Evolutionary conservation across 2,888 invertebrate genomes (phyloP), one percentile per base, ranked within the genome.

Genomic region (Drosophila diplacantha): DNA sequence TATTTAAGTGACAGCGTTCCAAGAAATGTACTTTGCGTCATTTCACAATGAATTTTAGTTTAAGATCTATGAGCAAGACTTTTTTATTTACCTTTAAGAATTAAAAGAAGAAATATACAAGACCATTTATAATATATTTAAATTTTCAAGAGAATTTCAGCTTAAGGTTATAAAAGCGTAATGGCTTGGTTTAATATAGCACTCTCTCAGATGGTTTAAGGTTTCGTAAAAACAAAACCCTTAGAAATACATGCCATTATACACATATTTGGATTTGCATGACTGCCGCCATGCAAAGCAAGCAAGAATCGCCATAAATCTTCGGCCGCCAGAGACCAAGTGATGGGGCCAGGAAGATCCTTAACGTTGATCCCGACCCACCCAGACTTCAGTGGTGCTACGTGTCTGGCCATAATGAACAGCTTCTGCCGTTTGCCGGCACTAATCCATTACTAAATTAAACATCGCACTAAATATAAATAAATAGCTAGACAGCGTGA

Each of bases 381-480:
- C 22, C 29, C 9, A 29, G 16, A 34, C 26, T 47, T 29, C 37
- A 20, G 35, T 20, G 20, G 29, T 22, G 39, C 62, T 71, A 81
- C 84, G 85, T 85, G 85, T 84, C 83, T 84, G 75, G 65, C 66
- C 84, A 77, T 84, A 83, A 79, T 76, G 80, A 76, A 74, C 65
- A 58, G 66, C 66, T 66, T 58, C 35, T 44, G 29, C 44, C 51
- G 41, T 49, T 50, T 32, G 60, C 60, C 51, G 51, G 37, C 61
- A 66, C 85, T 85, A 85, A 85, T 85, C 85, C 85, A 85, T 85
- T 85, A 85, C 85, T 85, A 85, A 85, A 85, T 85, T 86, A 85
- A 85, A 86, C 85, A 85, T 79, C 70, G 70, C 75, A 76, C 78
- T 81, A 80, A 81, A 82, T 78, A 79, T 72, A 81, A 79, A 78